These are phyloP conservation scores for Australoheros scitulus DNA, from an alignment of 2,113 vertebrate genomes.

Conservation along the genomic window DNA sequence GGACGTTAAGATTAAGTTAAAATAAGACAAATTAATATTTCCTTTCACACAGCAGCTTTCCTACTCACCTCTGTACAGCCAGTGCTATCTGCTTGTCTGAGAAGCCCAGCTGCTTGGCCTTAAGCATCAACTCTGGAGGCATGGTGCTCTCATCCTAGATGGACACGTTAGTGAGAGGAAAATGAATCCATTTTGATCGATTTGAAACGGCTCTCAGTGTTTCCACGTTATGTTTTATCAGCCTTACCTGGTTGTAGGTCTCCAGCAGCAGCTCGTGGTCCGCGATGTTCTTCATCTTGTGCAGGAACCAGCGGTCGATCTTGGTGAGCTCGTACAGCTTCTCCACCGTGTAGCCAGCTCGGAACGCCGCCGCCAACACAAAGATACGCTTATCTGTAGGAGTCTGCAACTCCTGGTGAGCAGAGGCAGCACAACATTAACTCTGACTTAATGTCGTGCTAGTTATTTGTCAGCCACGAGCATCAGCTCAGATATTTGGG, in stretches of 20 bases:
- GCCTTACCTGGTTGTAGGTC: conserved; percentile 76
- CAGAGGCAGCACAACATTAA: neutral
- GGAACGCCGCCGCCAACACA: conserved; percentile 89
- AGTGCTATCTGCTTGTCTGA: conserved; percentile 95
- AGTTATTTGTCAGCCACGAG: neutral
- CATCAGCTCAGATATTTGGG: neutral
- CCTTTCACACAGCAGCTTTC: neutral
- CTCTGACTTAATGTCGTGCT: neutral
- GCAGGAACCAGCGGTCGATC: conserved; percentile 97
- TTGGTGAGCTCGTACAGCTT: conserved; percentile 93
- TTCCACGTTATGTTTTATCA: fast-evolving
- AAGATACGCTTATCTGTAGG: conserved; percentile 97
- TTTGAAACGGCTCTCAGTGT: neutral
- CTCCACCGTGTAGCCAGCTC: conserved; percentile 88
- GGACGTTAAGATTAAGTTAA: neutral
- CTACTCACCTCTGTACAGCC: conserved; percentile 89
- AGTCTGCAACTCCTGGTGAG: conserved; percentile 89
- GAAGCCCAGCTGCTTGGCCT: conserved; percentile 95
- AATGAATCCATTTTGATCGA: neutral
- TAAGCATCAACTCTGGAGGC: conserved; percentile 82
- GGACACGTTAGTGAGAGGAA: neutral
- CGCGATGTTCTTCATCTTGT: conserved; percentile 95
- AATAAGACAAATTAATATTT: fast-evolving
- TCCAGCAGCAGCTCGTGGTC: conserved; percentile 86
- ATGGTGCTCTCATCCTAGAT: conserved; percentile 78